Percentiles rank a stretch among this genome's conserved stretches.
Conservation (phyloP, 2,113 vertebrate species). For the Mormyrus iriodes region DNA sequence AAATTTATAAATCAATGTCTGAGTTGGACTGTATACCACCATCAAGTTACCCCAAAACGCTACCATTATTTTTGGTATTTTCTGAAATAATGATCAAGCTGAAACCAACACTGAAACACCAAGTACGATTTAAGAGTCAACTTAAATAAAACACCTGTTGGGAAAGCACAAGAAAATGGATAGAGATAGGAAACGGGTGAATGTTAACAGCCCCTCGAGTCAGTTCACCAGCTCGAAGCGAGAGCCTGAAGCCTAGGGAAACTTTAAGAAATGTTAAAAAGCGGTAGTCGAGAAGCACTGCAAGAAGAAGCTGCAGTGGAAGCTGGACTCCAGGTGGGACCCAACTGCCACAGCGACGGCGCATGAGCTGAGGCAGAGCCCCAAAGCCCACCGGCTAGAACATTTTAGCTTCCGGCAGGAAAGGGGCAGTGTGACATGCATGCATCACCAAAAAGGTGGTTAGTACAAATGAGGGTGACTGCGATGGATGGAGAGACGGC, state of each 20-base stretch:
- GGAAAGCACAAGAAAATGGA: background rate
- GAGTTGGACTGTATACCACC: background rate
- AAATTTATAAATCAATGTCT: background rate
- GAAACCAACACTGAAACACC: background rate
- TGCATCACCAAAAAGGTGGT: conserved; percentile 44
- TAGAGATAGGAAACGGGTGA: background rate
- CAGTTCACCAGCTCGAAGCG: background rate
- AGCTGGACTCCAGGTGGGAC: background rate
- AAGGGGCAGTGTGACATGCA: conserved; percentile 31
- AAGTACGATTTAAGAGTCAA: background rate
- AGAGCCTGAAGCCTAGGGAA: background rate
- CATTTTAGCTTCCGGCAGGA: conserved; percentile 34
- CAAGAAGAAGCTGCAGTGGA: background rate
- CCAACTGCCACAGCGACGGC: background rate
- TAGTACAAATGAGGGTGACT: conserved; percentile 40
- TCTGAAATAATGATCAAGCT: background rate
- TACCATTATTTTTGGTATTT: background rate
- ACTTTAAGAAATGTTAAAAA: conserved; percentile 5
- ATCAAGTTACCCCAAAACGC: background rate
- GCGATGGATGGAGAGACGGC: conserved; percentile 26
- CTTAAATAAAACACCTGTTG: background rate
- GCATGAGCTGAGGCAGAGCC: background rate
- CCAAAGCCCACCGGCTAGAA: background rate
- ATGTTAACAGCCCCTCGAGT: background rate
- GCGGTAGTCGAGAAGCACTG: background rate